Evolutionary conservation across 1,140 invertebrate genomes (phyloP).

Genomic region (Nephotettix cincticeps): DNA sequence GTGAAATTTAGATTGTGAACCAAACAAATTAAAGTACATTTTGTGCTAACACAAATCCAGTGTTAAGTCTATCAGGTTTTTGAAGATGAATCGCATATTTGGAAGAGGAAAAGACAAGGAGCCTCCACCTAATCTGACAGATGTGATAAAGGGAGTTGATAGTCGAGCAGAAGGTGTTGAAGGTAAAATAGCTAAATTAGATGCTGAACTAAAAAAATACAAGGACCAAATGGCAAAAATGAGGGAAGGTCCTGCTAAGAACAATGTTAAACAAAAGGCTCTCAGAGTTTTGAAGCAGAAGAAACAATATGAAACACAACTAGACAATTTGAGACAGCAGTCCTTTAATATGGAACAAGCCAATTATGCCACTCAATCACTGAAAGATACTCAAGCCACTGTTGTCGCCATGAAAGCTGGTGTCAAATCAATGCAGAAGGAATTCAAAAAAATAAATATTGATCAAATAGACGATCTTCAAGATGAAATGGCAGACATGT

Average conservation of each 20-base stretch:
- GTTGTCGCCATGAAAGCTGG: slow-evolving; percentile 97
- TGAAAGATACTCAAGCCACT: slow-evolving; percentile 97
- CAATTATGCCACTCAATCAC: slow-evolving; percentile 94
- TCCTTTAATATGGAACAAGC: slow-evolving; percentile 99
- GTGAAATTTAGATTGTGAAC: no score
- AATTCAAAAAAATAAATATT: slow-evolving; percentile 98
- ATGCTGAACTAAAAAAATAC: slow-evolving; percentile 94
- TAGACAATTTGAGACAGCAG: slow-evolving; percentile 90
- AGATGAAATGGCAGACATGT: slow-evolving; percentile 97
- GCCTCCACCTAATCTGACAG: background rate
- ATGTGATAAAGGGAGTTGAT: slow-evolving; percentile 63
- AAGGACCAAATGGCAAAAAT: slow-evolving; percentile 99
- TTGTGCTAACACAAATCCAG: no score
- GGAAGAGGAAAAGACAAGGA: background rate
- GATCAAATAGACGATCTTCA: slow-evolving; percentile 98
- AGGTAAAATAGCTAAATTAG: slow-evolving; percentile 90
- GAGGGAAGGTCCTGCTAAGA: slow-evolving; percentile 97
- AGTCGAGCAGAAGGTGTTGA: slow-evolving; percentile 90
- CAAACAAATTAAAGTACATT: no score
- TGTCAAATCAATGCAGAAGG: slow-evolving; percentile 97
- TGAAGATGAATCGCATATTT: background rate
- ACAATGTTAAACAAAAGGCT: slow-evolving; percentile 92
- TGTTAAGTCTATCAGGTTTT: no score
- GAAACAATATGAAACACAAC: slow-evolving; percentile 95
- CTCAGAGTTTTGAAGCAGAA: slow-evolving; percentile 94